phyloP scores from a whole-genome alignment of 2,113 vertebrate genomes.

The Anolis carolinensis region DNA sequence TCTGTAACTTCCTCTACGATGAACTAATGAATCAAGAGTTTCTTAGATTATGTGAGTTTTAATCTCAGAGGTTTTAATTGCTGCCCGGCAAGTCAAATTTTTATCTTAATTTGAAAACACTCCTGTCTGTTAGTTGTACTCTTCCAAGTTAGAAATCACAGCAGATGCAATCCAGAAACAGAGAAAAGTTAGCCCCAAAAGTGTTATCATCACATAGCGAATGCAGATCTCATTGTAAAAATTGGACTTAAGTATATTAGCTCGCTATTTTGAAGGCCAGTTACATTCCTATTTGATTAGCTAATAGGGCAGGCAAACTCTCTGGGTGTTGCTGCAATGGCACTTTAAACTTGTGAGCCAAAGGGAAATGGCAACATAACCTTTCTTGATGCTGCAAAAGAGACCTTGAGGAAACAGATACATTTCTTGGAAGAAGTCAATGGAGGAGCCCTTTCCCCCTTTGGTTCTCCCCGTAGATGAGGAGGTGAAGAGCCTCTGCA shows the following conservation, averaged over 20 bases:
- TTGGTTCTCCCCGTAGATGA: background rate
- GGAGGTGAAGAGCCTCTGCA: background rate
- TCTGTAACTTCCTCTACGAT: background rate
- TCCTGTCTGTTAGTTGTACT: background rate
- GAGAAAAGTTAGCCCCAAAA: background rate
- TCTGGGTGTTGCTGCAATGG: conserved; percentile 12
- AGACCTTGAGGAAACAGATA: background rate
- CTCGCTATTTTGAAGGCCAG: background rate
- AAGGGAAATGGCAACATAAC: conserved; percentile 10
- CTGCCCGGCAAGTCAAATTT: background rate
- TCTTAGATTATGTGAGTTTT: background rate
- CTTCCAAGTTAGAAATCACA: background rate
- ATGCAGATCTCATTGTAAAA: background rate
- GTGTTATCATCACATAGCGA: background rate
- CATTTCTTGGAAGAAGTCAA: conserved; percentile 7
- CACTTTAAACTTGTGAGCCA: background rate
- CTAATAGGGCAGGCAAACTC: background rate
- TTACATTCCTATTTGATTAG: conserved; percentile 7
- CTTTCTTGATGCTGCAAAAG: background rate
- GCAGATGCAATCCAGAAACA: background rate
- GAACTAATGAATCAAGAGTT: background rate
- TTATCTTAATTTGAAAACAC: background rate
- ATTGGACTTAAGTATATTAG: background rate
- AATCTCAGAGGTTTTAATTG: background rate
- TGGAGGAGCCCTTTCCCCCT: background rate